Evolutionary conservation across 2,797 vertebrate genomes (phyloP), one percentile per base, ranked within the genome.

Genomic region (Aselliscus stoliczkanus): DNA sequence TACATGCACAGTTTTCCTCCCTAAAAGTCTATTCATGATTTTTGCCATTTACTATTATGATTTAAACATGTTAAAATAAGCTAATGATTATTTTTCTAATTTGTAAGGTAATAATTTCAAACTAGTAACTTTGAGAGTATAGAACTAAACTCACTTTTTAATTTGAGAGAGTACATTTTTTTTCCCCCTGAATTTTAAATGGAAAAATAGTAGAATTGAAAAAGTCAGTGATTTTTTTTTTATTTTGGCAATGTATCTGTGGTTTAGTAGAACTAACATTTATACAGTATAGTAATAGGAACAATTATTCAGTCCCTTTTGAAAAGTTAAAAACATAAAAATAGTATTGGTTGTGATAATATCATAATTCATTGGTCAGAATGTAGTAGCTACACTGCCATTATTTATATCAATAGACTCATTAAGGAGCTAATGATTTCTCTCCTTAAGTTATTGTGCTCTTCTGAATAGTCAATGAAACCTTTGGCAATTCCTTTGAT

Each of bases 341-440:
- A 93, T 92, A 70, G 7, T 56, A 65, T 91, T 95, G 83, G n/a
- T 60, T 94, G n/a, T 90, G 76, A 69, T 88, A 93, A 92, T 42
- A 88, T 27, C 14, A 37, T 93, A 97, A 96, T 95, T 98, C 87
- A 93, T 85, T 90, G 69, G 34, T 87, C 65, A 85, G 87, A 95
- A 94, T 77, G 80, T 62, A 62, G 70, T 91, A 97, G 76, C 90
- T 90, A 93, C 4, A 42, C 27, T 92, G 18, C 64, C 42, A 42
- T 77, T 95, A 84, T 84, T 97, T 94, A 84, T 94, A 90, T 97
- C 93, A 96, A 96, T 94, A 94, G 76, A 79, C 89, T 97, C 95
- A 97, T 97, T 97, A 96, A 96, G 67, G 64, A 87, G 62, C 67
- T 97, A 96, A 97, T 90, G 94, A 96, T 97, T 97, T 97, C 97